These are phyloP conservation scores for Trissolcus basalis DNA, from an alignment of 1,140 invertebrate genomes.

Conservation along the genomic window DNA sequence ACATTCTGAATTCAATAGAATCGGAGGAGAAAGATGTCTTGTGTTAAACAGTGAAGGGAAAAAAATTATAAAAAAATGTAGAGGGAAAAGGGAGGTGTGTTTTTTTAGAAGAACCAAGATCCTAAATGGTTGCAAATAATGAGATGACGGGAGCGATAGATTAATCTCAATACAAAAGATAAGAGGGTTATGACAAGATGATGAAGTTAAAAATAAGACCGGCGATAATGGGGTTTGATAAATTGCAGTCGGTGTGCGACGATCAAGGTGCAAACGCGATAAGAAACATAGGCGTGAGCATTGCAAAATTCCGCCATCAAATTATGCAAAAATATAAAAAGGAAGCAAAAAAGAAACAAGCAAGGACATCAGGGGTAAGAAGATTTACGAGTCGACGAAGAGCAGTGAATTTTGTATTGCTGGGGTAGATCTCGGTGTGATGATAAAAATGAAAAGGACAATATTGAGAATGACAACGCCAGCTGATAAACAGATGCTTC, in stretches of 20 bases:
- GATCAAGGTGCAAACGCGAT: constrained; percentile 46
- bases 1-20: no score
- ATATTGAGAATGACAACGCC: constrained; percentile 44
- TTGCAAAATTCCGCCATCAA: constrained; percentile 39
- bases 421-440: constrained; percentile 25
- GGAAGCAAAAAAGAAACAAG: background rate
- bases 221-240: constrained; percentile 46
- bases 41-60: no score
- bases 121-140: constrained; percentile 39
- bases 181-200: constrained; percentile 48
- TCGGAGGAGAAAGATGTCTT: no score
- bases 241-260: constrained; percentile 32
- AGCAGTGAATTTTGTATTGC: constrained; percentile 43
- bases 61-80: background rate
- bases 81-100: constrained; percentile 11
- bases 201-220: constrained; percentile 53
- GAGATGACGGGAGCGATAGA: constrained; percentile 41
- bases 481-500: constrained; percentile 35
- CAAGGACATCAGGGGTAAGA: constrained; percentile 14
- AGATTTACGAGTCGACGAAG: constrained; percentile 48
- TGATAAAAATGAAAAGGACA: constrained; percentile 52
- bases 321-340: constrained; percentile 49
- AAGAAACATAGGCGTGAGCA: constrained; percentile 18
- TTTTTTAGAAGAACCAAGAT: constrained; percentile 15
- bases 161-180: constrained; percentile 45